Conservation (phyloP, 2,113 vertebrate species). For the Elephas maximus region DNA sequence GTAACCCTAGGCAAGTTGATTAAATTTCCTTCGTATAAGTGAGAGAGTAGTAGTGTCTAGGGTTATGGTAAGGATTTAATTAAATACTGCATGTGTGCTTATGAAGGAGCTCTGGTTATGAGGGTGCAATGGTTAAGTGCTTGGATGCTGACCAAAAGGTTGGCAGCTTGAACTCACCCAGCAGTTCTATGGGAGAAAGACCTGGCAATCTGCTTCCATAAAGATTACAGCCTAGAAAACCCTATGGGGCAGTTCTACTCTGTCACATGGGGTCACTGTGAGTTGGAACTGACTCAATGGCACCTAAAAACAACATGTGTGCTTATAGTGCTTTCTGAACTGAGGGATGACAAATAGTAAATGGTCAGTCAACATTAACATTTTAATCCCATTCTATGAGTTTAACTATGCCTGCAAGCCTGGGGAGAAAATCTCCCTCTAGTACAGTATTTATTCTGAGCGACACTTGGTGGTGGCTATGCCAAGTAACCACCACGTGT, state of each 20-base stretch:
- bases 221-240: background rate
- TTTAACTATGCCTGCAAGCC: background rate
- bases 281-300: background rate
- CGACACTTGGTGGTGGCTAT: background rate
- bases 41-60: background rate
- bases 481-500: background rate
- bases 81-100: constrained; percentile 1
- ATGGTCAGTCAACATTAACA: background rate
- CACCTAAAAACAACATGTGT: background rate
- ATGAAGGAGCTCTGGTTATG: background rate
- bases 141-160: background rate
- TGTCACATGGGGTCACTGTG: background rate
- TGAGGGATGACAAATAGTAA: constrained; percentile 23
- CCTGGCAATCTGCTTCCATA: background rate
- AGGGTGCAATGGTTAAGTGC: background rate
- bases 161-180: background rate
- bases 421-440: constrained; percentile 4
- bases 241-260: background rate
- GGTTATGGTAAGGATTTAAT: background rate
- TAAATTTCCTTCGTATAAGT: constrained; percentile 26
- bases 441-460: constrained; percentile 9
- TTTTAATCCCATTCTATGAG: constrained; percentile 23
- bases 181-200: background rate
- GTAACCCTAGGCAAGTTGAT: background rate
- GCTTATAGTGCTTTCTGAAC: background rate